Conservation (phyloP, 2,888 invertebrate species). For the Calliopum simillimum region DNA sequence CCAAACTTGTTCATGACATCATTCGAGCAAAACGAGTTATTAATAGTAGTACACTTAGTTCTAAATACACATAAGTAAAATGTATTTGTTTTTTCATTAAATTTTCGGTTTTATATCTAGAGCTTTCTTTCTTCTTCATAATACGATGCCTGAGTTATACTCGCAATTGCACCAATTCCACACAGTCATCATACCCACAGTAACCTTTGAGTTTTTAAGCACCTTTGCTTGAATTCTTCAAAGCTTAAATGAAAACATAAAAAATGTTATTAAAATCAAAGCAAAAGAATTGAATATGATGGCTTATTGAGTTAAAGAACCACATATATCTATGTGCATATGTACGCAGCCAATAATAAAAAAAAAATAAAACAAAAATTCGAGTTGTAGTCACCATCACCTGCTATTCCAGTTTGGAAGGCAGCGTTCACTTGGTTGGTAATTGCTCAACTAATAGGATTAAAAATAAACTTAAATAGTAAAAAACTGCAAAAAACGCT, state of each 20-base stretch:
- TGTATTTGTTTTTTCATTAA: too few relatives aligned
- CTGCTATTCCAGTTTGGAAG: not conserved
- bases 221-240: not conserved
- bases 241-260: constrained; percentile 1
- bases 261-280: not conserved
- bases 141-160: too few relatives aligned
- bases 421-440: not conserved
- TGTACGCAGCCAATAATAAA: not conserved
- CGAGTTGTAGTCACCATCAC: not conserved
- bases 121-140: too few relatives aligned
- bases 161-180: too few relatives aligned
- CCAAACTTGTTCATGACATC: too few relatives aligned
- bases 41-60: too few relatives aligned
- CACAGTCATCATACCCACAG: too few relatives aligned
- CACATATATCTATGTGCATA: too few relatives aligned
- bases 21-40: too few relatives aligned
- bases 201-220: not conserved
- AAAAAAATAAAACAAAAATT: too few relatives aligned
- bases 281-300: constrained; percentile 1
- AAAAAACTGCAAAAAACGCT: not conserved
- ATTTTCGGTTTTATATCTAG: too few relatives aligned
- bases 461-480: constrained; percentile 7
- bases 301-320: not conserved
- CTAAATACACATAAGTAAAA: too few relatives aligned
- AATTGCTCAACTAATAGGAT: constrained; percentile 14